A percentile compares a stretch with the other conserved stretches of the same genome.
These are phyloP conservation scores for Anthophora plumipes DNA, from an alignment of 2,888 invertebrate species.

Conservation along the genomic window DNA sequence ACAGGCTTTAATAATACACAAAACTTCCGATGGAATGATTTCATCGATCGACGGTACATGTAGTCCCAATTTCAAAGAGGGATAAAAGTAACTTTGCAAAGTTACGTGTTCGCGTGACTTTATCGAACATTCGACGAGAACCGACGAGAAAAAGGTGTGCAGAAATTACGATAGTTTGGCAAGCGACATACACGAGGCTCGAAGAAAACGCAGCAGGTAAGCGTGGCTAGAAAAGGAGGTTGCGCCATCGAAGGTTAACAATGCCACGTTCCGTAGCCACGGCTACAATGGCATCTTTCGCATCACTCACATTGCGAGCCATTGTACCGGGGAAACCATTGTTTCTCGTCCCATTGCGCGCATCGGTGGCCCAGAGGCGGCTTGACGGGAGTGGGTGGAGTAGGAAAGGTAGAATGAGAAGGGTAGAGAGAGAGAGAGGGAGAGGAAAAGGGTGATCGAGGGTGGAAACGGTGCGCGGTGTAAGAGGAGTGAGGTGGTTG, in stretches of 20 bases:
- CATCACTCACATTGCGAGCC: slow-evolving; percentile 76
- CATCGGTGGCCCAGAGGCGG: slow-evolving; percentile 63
- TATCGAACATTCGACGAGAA: background rate
- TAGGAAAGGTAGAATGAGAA: too few relatives aligned
- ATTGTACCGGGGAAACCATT: slow-evolving; percentile 78
- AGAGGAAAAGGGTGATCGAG: slow-evolving; percentile 15
- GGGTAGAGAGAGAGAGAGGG: slow-evolving; percentile 28
- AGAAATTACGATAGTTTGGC: slow-evolving; percentile 41
- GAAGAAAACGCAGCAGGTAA: slow-evolving; percentile 54
- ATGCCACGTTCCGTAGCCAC: slow-evolving; percentile 72
- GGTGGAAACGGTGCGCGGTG: slow-evolving; percentile 15
- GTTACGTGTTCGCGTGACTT: background rate
- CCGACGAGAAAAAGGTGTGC: background rate
- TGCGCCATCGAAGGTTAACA: slow-evolving; percentile 78
- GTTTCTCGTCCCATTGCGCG: slow-evolving; percentile 78
- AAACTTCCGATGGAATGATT: background rate
- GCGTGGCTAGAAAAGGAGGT: slow-evolving; percentile 61
- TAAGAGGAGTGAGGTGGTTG: slow-evolving; percentile 20
- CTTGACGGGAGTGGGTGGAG: slow-evolving; percentile 24
- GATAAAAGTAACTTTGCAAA: too few relatives aligned
- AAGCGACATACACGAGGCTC: slow-evolving; percentile 7
- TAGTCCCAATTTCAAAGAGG: too few relatives aligned
- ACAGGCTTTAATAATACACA: background rate
- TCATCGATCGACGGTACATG: background rate
- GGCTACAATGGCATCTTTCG: slow-evolving; percentile 78